Conservation (phyloP, 2,888 invertebrate genomes). For the Hybos culiciformis region DNA sequence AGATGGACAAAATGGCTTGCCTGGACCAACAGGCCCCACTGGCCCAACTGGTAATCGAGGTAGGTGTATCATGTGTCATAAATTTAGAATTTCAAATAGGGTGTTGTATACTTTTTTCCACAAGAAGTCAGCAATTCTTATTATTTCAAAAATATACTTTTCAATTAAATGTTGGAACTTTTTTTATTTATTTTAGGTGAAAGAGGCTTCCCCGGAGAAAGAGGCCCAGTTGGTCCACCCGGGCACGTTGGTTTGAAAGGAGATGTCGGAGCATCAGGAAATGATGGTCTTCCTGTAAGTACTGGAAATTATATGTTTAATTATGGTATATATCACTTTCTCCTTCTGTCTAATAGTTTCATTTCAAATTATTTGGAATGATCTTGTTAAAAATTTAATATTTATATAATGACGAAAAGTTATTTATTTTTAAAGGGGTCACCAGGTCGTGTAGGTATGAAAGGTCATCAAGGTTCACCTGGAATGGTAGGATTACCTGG, state of each 20-base stretch:
- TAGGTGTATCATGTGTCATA: too few relatives aligned
- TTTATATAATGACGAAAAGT: background rate
- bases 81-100: too few relatives aligned
- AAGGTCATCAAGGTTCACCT: constrained; percentile 62
- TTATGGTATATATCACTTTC: background rate
- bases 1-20: constrained; percentile 61
- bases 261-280: constrained; percentile 39
- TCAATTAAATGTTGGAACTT: too few relatives aligned
- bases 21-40: constrained; percentile 48
- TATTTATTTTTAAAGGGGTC: constrained; percentile 29
- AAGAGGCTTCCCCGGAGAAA: constrained; percentile 60
- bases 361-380: background rate
- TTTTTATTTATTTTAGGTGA: too few relatives aligned
- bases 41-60: constrained; percentile 49
- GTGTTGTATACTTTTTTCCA: too few relatives aligned
- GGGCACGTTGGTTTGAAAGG: constrained; percentile 36
- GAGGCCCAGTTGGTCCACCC: constrained; percentile 53
- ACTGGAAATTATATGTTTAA: background rate
- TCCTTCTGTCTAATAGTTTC: background rate
- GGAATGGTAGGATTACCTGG: constrained; percentile 72
- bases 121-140: too few relatives aligned
- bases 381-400: background rate
- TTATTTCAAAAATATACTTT: too few relatives aligned
- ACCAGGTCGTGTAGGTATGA: constrained; percentile 53
- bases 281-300: constrained; percentile 46